Evolutionary conservation across 92 coral and sea anemone genomes (phyloP).

Genomic region (Virgularia gustaviana): DNA sequence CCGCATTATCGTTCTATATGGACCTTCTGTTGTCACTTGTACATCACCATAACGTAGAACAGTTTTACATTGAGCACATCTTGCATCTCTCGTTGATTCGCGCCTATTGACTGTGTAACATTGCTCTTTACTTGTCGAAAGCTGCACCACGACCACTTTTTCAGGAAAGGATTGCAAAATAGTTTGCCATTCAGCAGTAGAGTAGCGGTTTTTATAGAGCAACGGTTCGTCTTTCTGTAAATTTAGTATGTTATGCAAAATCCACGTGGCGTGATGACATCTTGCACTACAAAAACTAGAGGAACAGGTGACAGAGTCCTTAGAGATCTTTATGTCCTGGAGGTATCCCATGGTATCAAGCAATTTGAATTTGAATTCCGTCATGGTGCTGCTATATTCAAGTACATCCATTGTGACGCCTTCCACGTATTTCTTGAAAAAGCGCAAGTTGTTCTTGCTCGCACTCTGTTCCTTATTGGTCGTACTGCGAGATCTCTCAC

Average conservation of each 20-base stretch:
- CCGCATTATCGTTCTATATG: slow-evolving; percentile 40
- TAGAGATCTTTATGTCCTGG: slow-evolving; percentile 25
- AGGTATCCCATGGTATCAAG: slow-evolving; percentile 45
- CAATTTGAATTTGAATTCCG: slow-evolving; percentile 28
- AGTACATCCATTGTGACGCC: slow-evolving; percentile 44
- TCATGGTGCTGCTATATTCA: slow-evolving; percentile 33
- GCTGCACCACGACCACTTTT: neutral
- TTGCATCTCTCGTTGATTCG: slow-evolving; percentile 39
- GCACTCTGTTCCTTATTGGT: neutral
- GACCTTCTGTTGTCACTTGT: slow-evolving; percentile 40
- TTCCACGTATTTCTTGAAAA: slow-evolving; percentile 30
- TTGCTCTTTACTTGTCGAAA: slow-evolving; percentile 3
- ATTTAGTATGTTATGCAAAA: slow-evolving; percentile 33
- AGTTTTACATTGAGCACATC: slow-evolving; percentile 52
- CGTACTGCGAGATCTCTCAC: neutral
- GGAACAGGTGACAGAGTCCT: slow-evolving; percentile 40
- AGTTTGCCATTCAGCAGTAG: slow-evolving; percentile 41
- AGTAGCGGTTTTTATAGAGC: slow-evolving; percentile 33
- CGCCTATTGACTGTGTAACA: slow-evolving; percentile 28
- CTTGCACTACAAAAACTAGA: slow-evolving; percentile 21
- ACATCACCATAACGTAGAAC: slow-evolving; percentile 36
- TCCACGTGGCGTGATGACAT: slow-evolving; percentile 49
- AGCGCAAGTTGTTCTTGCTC: slow-evolving; percentile 5
- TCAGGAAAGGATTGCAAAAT: slow-evolving; percentile 20
- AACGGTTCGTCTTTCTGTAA: slow-evolving; percentile 40